phyloP scores from a whole-genome alignment of 2,113 vertebrate genomes.

The human (Homo sapiens) region GRCh38 chr4:42377501-42378000 shows the following conservation, averaged over 20 bases:
- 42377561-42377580: not conserved
- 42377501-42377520: not conserved
- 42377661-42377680: not conserved
- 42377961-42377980: not conserved
- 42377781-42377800: not conserved
- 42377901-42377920: not conserved
- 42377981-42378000: not conserved
- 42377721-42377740: not conserved
- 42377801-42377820: not conserved
- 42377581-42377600: not conserved
- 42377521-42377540: not conserved
- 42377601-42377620: not conserved
- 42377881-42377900: not conserved
- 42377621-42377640: not conserved
- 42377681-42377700: not conserved
- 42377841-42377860: not conserved
- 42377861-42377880: not conserved
- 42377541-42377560: not conserved
- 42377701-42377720: not conserved
- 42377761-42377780: not conserved
- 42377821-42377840: not conserved
- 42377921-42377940: not conserved
- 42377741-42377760: not conserved
- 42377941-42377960: not conserved
- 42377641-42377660: constrained; percentile 8